These are phyloP conservation scores for Mesocricetus auratus DNA, from an alignment of 2,113 vertebrate species.

Conservation along the genomic window DNA sequence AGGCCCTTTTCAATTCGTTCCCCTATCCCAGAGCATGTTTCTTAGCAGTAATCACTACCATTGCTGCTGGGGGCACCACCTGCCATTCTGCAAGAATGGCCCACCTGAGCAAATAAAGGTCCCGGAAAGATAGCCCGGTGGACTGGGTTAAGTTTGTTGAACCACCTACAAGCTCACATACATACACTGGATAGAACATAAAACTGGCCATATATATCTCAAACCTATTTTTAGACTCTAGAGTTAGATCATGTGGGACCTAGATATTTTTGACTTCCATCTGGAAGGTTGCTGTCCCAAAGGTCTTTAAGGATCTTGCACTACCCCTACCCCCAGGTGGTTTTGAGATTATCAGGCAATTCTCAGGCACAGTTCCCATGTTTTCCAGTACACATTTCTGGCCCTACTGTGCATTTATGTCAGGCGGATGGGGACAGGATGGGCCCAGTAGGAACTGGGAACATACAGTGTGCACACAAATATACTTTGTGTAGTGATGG, in stretches of 20 bases:
- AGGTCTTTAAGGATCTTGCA: not conserved
- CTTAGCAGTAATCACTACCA: not conserved
- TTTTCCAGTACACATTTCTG: slow-evolving; percentile 1
- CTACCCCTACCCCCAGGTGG: not conserved
- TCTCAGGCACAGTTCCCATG: not conserved
- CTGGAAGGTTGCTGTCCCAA: not conserved
- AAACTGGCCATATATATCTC: not conserved
- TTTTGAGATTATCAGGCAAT: not conserved
- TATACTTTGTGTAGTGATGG: not conserved
- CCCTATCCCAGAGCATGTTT: not conserved
- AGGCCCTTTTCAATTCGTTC: not conserved
- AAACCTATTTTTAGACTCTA: not conserved
- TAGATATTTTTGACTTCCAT: not conserved
- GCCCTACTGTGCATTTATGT: slow-evolving; percentile 7
- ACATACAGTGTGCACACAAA: not conserved
- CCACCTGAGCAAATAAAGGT: not conserved
- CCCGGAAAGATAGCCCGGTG: not conserved
- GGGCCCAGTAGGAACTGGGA: not conserved
- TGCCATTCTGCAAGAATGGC: not conserved
- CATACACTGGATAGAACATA: not conserved
- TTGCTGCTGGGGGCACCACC: not conserved
- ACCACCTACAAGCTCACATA: not conserved
- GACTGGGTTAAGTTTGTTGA: not conserved
- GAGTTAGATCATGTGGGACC: not conserved
- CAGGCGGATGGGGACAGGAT: not conserved